Evolutionary conservation across 2,888 invertebrate species (phyloP).

Genomic region (Meloe dianella): DNA sequence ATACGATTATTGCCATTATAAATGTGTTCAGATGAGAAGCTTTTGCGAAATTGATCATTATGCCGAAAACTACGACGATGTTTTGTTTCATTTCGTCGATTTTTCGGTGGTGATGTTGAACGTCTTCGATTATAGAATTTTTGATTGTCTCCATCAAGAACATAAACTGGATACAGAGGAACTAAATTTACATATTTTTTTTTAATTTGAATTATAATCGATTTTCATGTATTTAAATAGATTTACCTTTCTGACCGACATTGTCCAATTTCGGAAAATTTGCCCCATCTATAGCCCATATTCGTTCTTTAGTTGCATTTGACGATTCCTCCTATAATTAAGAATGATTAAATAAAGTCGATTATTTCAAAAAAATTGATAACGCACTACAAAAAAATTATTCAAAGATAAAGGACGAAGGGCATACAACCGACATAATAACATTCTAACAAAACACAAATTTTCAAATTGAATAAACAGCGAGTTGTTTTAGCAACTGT

Average conservation of each 20-base stretch:
- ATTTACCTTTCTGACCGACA: slow-evolving; percentile 40
- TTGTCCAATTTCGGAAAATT: slow-evolving; percentile 43
- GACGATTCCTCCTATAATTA: slow-evolving; percentile 49
- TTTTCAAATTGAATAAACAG: background rate
- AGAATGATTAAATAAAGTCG: background rate
- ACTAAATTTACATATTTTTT: slow-evolving; percentile 35
- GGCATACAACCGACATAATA: slow-evolving; percentile 58
- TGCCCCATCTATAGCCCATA: slow-evolving; percentile 53
- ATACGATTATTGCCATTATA: slow-evolving; percentile 30
- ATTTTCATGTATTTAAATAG: background rate
- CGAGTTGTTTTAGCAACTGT: slow-evolving; percentile 18
- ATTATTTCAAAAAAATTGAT: slow-evolving; percentile 8
- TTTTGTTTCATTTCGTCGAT: slow-evolving; percentile 18
- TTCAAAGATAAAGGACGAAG: slow-evolving; percentile 54
- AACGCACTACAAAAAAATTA: slow-evolving; percentile 53
- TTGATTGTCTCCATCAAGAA: slow-evolving; percentile 47
- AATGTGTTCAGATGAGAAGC: slow-evolving; percentile 55
- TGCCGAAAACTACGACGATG: slow-evolving; percentile 18
- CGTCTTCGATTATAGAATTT: slow-evolving; percentile 49
- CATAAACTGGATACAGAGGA: slow-evolving; percentile 54
- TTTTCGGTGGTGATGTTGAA: slow-evolving; percentile 55
- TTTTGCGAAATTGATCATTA: slow-evolving; percentile 51
- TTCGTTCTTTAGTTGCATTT: slow-evolving; percentile 44
- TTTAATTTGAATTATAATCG: slow-evolving; percentile 9
- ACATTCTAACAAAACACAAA: slow-evolving; percentile 47